Evolutionary conservation across 2,113 vertebrate genomes (phyloP), one percentile per base, ranked within the genome.

Genomic region (Tinamus guttatus): DNA sequence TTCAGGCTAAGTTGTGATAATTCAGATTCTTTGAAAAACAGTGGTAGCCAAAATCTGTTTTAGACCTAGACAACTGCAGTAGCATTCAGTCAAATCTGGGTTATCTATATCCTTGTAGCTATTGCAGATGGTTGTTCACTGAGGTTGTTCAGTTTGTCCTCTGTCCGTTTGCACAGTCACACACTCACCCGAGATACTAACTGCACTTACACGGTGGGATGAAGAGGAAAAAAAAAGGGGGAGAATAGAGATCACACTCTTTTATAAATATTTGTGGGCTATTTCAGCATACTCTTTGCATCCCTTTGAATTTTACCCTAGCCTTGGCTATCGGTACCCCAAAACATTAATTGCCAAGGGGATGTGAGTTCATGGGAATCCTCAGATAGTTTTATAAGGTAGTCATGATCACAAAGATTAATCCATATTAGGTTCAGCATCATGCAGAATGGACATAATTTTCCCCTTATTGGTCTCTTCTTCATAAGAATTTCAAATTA

Each of bases 1-100:
- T 85, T 90, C 90, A 83, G 54, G 81, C 96, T 90, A 94, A 85
- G 16, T 81, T 86, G 64, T 54, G 77, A 34, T 88, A 83, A 86
- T 84, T 94, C 76, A 49, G 65, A 59, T 36, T 56, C 18, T 52
- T 77, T 71, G 47, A 17, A 41, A 40, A 28, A 63, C 1, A 24
- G 21, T 56, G 28, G 34, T 64, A 40, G 41, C 47, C 47, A 43
- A 90, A 89, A 92, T 13, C 54, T 13, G 4, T 78, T 88, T 56
- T 71, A 27, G 25, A 15, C 32, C 70, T 20, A 17, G 56, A 64
- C 92, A 94, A 73, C 77, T 89, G 77, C 74, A 92, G 21, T 28
- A 78, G 41, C 28, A 15, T 86, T 92, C 69, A 86, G 81, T 65
- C 86, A 88, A 56, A 45, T 94, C 34, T 81, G 64, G 51, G 43